A percentile compares a stretch with the other conserved stretches of the same genome.
Conservation (phyloP, 2,888 invertebrate genomes). For the Pemphredon lugubris region DNA sequence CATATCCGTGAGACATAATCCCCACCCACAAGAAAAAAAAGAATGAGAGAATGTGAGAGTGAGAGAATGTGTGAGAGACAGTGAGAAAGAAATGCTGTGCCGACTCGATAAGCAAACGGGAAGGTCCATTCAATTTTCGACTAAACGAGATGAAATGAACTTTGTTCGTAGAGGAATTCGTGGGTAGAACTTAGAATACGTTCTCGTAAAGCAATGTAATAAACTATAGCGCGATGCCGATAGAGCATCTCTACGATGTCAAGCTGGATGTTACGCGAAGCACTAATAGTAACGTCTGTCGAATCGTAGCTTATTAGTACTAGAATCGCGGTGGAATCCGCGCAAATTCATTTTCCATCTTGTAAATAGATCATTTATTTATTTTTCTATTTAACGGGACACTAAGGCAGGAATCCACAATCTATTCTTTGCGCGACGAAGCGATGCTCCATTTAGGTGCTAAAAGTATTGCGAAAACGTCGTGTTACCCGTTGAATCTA, state of each 20-base stretch:
- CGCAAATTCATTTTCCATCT: constrained; percentile 72
- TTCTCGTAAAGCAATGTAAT: constrained; percentile 62
- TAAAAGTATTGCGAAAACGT: constrained; percentile 35
- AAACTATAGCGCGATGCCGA: constrained; percentile 56
- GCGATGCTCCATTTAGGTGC: constrained; percentile 46
- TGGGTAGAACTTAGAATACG: constrained; percentile 56
- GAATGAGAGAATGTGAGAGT: too few species aligned
- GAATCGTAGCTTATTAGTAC: constrained; percentile 59
- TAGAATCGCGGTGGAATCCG: constrained; percentile 53
- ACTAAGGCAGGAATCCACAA: constrained; percentile 38
- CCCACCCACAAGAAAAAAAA: constrained; percentile 6
- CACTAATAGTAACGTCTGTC: constrained; percentile 59
- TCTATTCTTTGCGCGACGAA: constrained; percentile 28
- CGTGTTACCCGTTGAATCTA: constrained; percentile 63
- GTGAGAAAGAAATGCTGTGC: too few species aligned
- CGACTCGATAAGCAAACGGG: too few species aligned
- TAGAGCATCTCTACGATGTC: constrained; percentile 51
- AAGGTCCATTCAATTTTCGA: too few species aligned
- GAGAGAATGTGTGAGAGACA: too few species aligned
- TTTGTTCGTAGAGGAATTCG: constrained; percentile 46
- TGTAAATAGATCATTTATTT: constrained; percentile 78
- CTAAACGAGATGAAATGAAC: too few species aligned
- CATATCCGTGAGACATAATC: constrained; percentile 64
- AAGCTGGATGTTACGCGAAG: constrained; percentile 57
- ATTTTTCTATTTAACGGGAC: constrained; percentile 76